Evolutionary conservation across 2,797 vertebrate genomes (phyloP).

Genomic region (Clarias fuscus): DNA sequence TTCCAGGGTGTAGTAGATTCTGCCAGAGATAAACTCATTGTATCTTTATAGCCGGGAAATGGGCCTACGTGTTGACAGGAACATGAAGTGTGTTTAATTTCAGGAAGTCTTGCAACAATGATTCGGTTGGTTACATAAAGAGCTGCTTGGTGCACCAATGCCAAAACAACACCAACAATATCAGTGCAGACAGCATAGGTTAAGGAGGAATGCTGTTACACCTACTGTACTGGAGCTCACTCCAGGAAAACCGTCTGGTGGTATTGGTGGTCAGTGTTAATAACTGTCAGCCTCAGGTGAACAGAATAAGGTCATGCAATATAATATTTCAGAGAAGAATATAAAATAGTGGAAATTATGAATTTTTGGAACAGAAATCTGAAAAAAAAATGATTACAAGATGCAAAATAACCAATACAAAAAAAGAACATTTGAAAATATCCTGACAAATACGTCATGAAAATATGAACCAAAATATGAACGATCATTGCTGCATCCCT

Average conservation of each 20-base stretch:
- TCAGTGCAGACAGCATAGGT: background rate
- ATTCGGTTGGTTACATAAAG: constrained; percentile 34
- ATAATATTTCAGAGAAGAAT: background rate
- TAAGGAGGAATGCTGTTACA: constrained; percentile 25
- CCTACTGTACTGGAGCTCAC: background rate
- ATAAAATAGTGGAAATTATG: background rate
- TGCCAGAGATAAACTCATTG: constrained; percentile 26
- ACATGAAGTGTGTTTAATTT: constrained; percentile 25
- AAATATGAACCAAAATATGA: background rate
- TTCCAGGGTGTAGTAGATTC: constrained; percentile 39
- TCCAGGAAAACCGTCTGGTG: background rate
- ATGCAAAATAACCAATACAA: background rate
- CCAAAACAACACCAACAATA: background rate
- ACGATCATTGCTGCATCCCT: background rate
- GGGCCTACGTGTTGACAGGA: constrained; percentile 45
- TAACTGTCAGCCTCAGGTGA: background rate
- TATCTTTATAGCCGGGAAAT: constrained; percentile 37
- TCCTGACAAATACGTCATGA: background rate
- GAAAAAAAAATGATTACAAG: background rate
- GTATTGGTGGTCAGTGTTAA: constrained; percentile 2
- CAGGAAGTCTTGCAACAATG: constrained; percentile 46
- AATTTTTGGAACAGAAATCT: background rate
- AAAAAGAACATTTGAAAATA: background rate
- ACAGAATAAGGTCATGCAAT: background rate
- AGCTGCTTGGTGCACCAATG: constrained; percentile 24